Evolutionary conservation across 2,888 invertebrate genomes (phyloP).

Genomic region (Andrena fulva): DNA sequence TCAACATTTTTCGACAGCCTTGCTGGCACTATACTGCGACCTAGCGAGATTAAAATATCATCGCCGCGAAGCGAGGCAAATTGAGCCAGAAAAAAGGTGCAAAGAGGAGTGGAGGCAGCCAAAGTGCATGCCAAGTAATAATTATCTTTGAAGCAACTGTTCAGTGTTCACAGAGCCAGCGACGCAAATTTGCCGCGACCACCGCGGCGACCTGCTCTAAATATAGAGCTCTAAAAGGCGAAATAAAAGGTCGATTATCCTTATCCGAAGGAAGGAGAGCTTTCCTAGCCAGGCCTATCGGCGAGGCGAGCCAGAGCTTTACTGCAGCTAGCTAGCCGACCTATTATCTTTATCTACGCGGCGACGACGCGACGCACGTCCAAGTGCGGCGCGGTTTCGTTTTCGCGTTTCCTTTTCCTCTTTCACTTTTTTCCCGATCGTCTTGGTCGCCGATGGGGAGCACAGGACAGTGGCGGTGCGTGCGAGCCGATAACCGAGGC

Average conservation of each 20-base stretch:
- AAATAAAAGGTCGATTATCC: conserved; percentile 47
- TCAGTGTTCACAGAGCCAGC: neutral
- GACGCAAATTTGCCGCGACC: neutral
- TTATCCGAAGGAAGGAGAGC: conserved; percentile 46
- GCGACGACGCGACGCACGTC: conserved; percentile 44
- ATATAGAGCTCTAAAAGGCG: conserved; percentile 32
- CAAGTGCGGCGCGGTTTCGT: conserved; percentile 47
- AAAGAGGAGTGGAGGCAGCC: too few species aligned
- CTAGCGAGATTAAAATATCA: too few species aligned
- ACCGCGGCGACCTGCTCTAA: conserved; percentile 22
- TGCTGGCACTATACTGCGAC: too few species aligned
- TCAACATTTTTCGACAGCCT: too few species aligned
- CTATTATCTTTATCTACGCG: conserved; percentile 65
- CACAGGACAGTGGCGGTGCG: conserved; percentile 52
- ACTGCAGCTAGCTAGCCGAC: conserved; percentile 27
- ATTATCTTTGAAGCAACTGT: neutral
- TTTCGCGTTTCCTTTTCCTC: conserved; percentile 37
- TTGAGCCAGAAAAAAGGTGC: too few species aligned
- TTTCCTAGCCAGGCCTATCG: conserved; percentile 30
- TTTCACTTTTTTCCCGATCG: conserved; percentile 24
- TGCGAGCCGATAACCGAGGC: conserved; percentile 69
- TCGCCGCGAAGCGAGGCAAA: too few species aligned
- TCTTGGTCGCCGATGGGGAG: conserved; percentile 41
- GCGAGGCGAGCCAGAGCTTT: conserved; percentile 25
- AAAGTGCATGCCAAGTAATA: too few species aligned